phyloP scores from a whole-genome alignment of 2,797 vertebrate genomes.

The Onychomys arenicola region DNA sequence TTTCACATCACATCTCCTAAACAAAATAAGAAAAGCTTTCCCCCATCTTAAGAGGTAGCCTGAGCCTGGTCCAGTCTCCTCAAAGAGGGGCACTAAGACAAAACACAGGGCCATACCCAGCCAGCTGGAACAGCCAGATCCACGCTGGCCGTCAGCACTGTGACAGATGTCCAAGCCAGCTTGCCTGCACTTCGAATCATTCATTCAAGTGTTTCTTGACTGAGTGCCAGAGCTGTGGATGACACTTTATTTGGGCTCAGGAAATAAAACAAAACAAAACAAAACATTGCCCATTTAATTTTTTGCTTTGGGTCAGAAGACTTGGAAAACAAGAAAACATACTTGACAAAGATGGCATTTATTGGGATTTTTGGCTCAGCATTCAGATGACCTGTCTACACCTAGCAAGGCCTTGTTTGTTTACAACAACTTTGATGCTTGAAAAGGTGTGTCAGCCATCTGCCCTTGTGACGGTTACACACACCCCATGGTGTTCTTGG shows the following conservation, averaged over 20 bases:
- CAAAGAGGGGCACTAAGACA: not conserved
- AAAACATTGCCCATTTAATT: not conserved
- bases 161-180: constrained; percentile 82
- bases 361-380: not conserved
- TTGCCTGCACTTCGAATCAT: constrained; percentile 76
- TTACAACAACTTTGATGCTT: not conserved
- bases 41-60: not conserved
- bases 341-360: not conserved
- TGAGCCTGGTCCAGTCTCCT: too few relatives aligned
- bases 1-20: not conserved
- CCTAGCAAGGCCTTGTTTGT: not conserved
- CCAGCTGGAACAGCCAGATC: constrained; percentile 69
- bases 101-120: constrained; percentile 27
- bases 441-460: constrained; percentile 67
- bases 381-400: not conserved
- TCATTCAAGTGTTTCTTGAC: constrained; percentile 76
- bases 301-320: not conserved
- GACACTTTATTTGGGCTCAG: constrained; percentile 9
- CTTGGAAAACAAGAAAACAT: not conserved
- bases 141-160: constrained; percentile 65
- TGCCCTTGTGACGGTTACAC: not conserved
- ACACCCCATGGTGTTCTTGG: constrained; percentile 57
- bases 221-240: constrained; percentile 65
- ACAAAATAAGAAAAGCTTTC: not conserved
- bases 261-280: not conserved